phyloP scores from a whole-genome alignment of 2,113 vertebrate genomes.

The Dromas ardeola region DNA sequence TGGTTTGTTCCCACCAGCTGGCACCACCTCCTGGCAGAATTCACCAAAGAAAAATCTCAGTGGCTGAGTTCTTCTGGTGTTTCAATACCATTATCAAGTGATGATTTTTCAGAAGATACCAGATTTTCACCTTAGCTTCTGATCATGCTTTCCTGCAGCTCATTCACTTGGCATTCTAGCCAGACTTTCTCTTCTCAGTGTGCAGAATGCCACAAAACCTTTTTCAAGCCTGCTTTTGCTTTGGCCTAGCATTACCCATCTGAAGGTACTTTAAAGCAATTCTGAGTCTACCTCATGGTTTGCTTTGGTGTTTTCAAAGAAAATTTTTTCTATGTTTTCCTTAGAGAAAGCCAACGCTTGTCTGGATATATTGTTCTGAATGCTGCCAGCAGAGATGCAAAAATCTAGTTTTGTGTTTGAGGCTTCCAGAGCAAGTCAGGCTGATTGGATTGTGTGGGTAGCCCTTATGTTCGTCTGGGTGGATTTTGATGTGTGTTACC shows the following conservation, averaged over 20 bases:
- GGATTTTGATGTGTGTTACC: neutral
- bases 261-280: neutral
- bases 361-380: neutral
- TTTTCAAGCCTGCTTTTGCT: neutral
- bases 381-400: neutral
- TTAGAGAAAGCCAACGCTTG: neutral
- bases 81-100: neutral
- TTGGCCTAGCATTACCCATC: neutral
- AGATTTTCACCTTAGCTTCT: neutral
- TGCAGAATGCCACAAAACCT: neutral
- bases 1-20: neutral
- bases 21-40: neutral
- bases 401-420: neutral
- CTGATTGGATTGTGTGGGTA: neutral
- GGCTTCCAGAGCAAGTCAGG: neutral
- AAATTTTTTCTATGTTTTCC: neutral
- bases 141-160: neutral
- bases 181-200: neutral
- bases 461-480: neutral
- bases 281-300: neutral
- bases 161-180: neutral
- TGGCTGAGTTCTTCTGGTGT: neutral
- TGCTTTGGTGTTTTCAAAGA: neutral
- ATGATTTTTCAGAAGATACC: neutral
- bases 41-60: fast-evolving